These are phyloP conservation scores for Arrhopalites spinosus DNA, from an alignment of 2,888 invertebrate species.

Conservation along the genomic window DNA sequence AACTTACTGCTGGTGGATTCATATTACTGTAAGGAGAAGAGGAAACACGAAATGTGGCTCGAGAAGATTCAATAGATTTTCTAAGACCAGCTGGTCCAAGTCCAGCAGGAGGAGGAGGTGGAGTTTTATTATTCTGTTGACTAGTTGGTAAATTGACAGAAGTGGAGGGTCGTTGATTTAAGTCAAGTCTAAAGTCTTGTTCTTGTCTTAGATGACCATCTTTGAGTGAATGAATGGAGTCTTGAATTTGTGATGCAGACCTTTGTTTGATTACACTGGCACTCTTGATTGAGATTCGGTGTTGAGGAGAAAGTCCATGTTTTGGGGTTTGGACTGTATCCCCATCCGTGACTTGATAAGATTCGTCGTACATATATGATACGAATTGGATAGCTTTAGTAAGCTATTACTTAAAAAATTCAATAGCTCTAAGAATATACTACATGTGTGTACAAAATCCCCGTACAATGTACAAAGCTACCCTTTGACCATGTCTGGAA, in stretches of 20 bases:
- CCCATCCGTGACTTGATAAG: conserved; percentile 45
- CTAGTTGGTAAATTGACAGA: neutral
- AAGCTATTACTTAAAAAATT: neutral
- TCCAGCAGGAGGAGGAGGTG: neutral
- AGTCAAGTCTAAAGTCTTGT: neutral
- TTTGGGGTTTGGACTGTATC: conserved; percentile 38
- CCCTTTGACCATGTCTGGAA: neutral
- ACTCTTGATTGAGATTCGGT: conserved; percentile 24
- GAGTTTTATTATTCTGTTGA: neutral
- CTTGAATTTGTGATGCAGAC: conserved; percentile 28
- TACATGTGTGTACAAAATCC: neutral
- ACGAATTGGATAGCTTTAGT: neutral
- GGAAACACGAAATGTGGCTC: conserved; percentile 32
- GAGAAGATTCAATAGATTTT: conserved; percentile 33
- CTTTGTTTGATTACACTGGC: conserved; percentile 6
- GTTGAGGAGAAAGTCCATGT: conserved; percentile 9
- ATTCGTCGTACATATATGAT: conserved; percentile 44
- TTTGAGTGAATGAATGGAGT: neutral
- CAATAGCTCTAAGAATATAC: too few relatives aligned
- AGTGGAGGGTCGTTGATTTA: conserved; percentile 29
- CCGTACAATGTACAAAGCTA: neutral
- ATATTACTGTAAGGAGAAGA: conserved; percentile 18
- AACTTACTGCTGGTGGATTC: conserved; percentile 34
- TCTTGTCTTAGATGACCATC: neutral
- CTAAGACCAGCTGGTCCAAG: conserved; percentile 6